Base-by-base conservation (phyloP, 1,140 invertebrate species). In the Andricus grossulariae region DNA sequence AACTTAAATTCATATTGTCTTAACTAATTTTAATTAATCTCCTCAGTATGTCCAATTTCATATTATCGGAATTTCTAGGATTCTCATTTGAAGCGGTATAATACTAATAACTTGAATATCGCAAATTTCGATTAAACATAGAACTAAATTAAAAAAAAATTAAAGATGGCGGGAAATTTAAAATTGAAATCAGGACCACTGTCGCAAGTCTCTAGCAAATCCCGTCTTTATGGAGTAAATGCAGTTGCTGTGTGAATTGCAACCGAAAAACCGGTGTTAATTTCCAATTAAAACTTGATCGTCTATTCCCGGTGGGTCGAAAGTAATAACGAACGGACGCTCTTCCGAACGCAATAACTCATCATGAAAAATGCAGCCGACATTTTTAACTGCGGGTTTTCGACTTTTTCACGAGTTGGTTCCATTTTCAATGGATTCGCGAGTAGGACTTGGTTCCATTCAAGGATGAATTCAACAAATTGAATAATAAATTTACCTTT, bases 241-340 rank as follows among this genome's bases (percentile, higher is more conserved):
- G 55, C 55, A 60, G 19, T 21, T 60, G 55, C 55, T 60, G 55
- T 25, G 55, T 60, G 55, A 60, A 60, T 60, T 60, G 55, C 32
- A 60, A 60, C 32, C 55, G 55, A n/a, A 60, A 60, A 60, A 19
- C 55, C 55, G 18, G 55, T 60, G 55, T 60, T 60, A 60, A 60
- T 60, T 60, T 60, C 55, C 55, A 21, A 60, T 60, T 60, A 60
- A 60, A 19, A 60, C 55, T 60, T 21, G 32, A 60, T 60, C 55
- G 55, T 21, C 55, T 60, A 60, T 60, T 60, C 55, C 55, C 55
- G 19, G 11, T 60, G 55, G 21, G 32, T 60, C 55, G 55, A 60
- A 60, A 60, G 55, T 60, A 60, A 60, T 60, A 60, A 60, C 21
- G 55, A 60, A n/a, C n/a, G n/a, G n/a, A n/a, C n/a, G n/a, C n/a